Evolutionary conservation across 1,140 invertebrate genomes (phyloP), one percentile per base, ranked within the genome.

Genomic region (Acromyrmex charruanus): DNA sequence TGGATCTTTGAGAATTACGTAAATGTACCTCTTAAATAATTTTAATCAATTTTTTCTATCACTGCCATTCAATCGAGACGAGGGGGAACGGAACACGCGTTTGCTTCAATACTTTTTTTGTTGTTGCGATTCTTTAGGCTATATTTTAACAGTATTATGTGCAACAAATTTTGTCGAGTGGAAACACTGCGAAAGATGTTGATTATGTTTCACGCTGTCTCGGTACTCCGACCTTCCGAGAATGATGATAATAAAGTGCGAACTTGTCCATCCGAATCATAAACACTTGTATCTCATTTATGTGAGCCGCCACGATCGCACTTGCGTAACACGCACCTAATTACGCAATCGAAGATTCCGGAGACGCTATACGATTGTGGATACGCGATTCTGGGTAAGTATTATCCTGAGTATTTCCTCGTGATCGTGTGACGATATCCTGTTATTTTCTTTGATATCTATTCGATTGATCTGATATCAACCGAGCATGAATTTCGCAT

Each of bases 31-130:
- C 10, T 3, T 74, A 55, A 71, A 79, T 85, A 55, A 85, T 35
- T 59, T 75, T 85, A 51, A 77, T 51, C 80, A 81, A 58, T 49
- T 49, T 44, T 44, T 90, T 85, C 39, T 66, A 77, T 90, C 88
- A 87, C 89, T 90, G 88, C 88, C 88, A 89, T 89, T 90, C 66
- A 59, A 72, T 85, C 84, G 21, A 55, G 72, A 59, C 16, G 44
- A 86, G 44, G 39, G 10, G 16, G 5, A 35, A 31, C 55, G 18
- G 39, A 44, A 44, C 44, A 63, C 14, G 35, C 6, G 18, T 28
- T 65, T 28, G 14, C 16, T 35, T 35, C 16, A 4, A 77, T 25
- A 16, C 68, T 86, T 21, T 58, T 25, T 59, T n/a, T 28, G 31
- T n/a, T 28, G 31, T 53, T 51, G 28, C 39, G 53, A 82, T 14